Evolutionary conservation across 1,140 invertebrate species (phyloP).

Genomic region (Cephus cinctus): DNA sequence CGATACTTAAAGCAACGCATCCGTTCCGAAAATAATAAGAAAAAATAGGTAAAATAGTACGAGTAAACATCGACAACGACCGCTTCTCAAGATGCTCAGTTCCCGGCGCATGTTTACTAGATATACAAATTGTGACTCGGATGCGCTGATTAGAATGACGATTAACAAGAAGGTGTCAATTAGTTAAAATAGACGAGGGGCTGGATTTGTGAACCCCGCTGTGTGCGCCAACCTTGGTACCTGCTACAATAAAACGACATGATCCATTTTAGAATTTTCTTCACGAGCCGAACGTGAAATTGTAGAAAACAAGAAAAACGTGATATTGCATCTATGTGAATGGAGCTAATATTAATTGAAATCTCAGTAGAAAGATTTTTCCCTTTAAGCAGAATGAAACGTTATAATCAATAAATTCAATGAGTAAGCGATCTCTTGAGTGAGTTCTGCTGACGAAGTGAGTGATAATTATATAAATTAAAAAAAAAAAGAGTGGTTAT

Average conservation of each 20-base stretch:
- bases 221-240: constrained; percentile 44
- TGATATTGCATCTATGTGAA: too few relatives aligned
- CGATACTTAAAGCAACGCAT: background rate
- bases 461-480: too few relatives aligned
- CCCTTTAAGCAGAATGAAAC: too few relatives aligned
- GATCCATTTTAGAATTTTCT: too few relatives aligned
- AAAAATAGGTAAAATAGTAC: background rate
- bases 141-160: constrained; percentile 42
- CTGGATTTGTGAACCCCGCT: constrained; percentile 40
- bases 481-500: too few relatives aligned
- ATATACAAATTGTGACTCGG: background rate
- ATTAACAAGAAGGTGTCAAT: constrained; percentile 46
- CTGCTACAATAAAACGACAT: constrained; percentile 39
- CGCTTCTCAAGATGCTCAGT: constrained; percentile 1
- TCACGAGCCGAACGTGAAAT: too few relatives aligned
- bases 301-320: too few relatives aligned
- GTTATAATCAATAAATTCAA: too few relatives aligned
- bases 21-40: constrained; percentile 2
- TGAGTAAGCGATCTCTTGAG: too few relatives aligned
- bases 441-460: too few relatives aligned
- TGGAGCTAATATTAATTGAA: too few relatives aligned
- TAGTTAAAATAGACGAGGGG: constrained; percentile 48
- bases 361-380: too few relatives aligned
- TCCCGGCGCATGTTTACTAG: background rate
- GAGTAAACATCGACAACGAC: background rate